Evolutionary conservation across 1,140 invertebrate genomes (phyloP).

Genomic region (Drosophila biarmipes): DNA sequence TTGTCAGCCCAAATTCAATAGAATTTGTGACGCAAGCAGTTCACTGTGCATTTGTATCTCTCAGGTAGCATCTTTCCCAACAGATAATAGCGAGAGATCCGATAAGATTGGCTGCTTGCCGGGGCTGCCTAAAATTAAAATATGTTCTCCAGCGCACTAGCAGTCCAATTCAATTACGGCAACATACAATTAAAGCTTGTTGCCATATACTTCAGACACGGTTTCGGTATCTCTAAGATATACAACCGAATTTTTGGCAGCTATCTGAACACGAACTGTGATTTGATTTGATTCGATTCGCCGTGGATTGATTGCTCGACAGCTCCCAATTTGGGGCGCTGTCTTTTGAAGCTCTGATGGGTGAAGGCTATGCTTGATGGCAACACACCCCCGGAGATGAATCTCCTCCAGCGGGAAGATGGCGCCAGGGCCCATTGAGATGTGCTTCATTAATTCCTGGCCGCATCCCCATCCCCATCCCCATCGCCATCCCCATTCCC

Average conservation of each 20-base stretch:
- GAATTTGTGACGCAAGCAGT: constrained; percentile 63
- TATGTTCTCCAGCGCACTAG: constrained; percentile 47
- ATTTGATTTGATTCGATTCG: constrained; percentile 21
- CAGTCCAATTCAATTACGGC: constrained; percentile 70
- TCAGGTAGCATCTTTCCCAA: constrained; percentile 49
- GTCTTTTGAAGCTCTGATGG: constrained; percentile 31
- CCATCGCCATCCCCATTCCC: background rate
- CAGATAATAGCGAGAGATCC: constrained; percentile 52
- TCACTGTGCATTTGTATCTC: constrained; percentile 32
- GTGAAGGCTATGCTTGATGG: constrained; percentile 11
- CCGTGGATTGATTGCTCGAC: constrained; percentile 9
- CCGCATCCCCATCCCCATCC: background rate
- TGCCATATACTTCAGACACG: constrained; percentile 38
- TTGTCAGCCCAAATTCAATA: constrained; percentile 52
- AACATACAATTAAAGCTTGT: constrained; percentile 71
- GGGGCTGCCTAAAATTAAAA: constrained; percentile 65
- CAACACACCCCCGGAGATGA: constrained; percentile 6
- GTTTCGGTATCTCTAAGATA: constrained; percentile 51
- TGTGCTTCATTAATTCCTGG: constrained; percentile 51
- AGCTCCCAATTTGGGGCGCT: constrained; percentile 37
- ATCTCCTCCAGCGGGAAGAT: constrained; percentile 14
- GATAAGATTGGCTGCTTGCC: constrained; percentile 40
- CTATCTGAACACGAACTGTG: constrained; percentile 39
- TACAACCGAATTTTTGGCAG: constrained; percentile 43
- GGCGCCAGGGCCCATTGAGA: constrained; percentile 45